phyloP scores from a whole-genome alignment of 2,113 vertebrate genomes.

The Cinclus mexicanus region DNA sequence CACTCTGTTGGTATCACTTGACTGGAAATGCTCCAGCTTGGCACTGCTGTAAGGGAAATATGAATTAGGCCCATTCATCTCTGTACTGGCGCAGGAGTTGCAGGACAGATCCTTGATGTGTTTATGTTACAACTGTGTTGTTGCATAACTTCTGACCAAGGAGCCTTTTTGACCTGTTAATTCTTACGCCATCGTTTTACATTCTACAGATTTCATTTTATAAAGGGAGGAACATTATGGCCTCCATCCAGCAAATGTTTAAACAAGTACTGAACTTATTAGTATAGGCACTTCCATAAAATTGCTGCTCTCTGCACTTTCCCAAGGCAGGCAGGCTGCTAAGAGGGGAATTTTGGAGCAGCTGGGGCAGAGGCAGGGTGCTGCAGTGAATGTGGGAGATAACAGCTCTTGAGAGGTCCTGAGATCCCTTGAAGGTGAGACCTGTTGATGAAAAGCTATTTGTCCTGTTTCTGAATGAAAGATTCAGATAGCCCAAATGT shows the following conservation, averaged over 20 bases:
- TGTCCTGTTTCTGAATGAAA: background rate
- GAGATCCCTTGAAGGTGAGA: background rate
- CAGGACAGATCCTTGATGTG: background rate
- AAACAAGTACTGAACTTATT: background rate
- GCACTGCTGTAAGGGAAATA: conserved; percentile 42
- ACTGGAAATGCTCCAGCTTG: conserved; percentile 46
- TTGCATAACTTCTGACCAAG: conserved; percentile 31
- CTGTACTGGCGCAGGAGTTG: background rate
- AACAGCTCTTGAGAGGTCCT: background rate
- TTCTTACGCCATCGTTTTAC: background rate
- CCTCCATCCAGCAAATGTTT: conserved; percentile 3
- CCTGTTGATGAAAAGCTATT: background rate
- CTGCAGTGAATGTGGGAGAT: background rate
- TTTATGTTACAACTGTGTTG: conserved; percentile 9
- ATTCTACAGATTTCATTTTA: background rate
- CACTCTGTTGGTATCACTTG: conserved; percentile 24
- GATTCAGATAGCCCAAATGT: background rate
- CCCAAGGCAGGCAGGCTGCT: background rate
- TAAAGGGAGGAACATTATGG: background rate
- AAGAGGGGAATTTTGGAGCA: background rate
- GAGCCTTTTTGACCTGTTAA: conserved; percentile 1
- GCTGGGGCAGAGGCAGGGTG: background rate
- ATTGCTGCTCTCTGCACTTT: background rate
- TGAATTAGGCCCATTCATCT: conserved; percentile 39
- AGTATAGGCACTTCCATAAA: background rate